Evolutionary conservation across 2,888 invertebrate species (phyloP), one percentile per base, ranked within the genome.

Genomic region (Acronicta leporina): DNA sequence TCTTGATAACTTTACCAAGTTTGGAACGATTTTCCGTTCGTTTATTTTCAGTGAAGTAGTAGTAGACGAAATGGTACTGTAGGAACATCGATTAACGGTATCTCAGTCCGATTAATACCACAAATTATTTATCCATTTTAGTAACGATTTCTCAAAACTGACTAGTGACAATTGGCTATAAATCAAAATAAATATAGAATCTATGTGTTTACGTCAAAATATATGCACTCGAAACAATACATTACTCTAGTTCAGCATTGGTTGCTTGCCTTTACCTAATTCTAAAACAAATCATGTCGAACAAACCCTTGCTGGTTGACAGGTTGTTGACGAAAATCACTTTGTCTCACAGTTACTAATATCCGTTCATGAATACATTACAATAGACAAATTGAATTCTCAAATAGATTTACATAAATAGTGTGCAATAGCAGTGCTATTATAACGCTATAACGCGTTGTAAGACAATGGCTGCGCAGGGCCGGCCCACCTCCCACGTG

Each of bases 401-500:
- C 91, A 90, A 88, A 78, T 81, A 79, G 82, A 93, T 93, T 93
- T 85, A 91, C 93, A 92, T 93, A 92, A 93, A 90, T 89, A 92
- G 91, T 93, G 88, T 89, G 90, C 92, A 91, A 92, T 91, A 81
- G 87, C 84, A 84, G 87, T 87, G 85, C 85, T 88, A 91, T 92
- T 92, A 92, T 88, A 91, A 88, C 87, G 88, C 86, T 90, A 88
- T 91, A 92, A 90, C 87, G 90, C 87, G 86, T 86, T 88, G 89
- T 92, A 91, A 93, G 91, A 94, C 94, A 93, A 94, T 93, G 87
- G 90, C 77, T 71, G 72, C 52, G 79, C 81, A 78, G 83, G 83
- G 80, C 84, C 93, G 92, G 87, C 92, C 94, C 89, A 88, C 92
- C 92, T 82, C 93, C 94, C 91, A 92, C 94, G 87, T 86, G 87